Evolutionary conservation across 2,113 vertebrate species (phyloP).

Genomic region (Ciconia boyciana): DNA sequence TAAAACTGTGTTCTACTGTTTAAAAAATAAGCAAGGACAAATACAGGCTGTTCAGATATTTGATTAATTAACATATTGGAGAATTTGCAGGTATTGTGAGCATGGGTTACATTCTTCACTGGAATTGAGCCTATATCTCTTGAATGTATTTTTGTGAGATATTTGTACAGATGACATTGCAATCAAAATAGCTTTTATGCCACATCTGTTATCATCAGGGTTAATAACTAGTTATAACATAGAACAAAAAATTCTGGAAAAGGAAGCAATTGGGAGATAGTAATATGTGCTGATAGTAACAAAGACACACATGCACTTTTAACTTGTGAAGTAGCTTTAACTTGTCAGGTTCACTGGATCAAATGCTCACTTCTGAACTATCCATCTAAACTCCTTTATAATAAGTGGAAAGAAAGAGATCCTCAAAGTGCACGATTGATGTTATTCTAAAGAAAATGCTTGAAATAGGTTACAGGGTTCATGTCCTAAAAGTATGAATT

Average conservation of each 20-base stretch:
- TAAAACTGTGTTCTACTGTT: not conserved
- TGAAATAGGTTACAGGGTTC: not conserved
- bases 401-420: not conserved
- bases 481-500: not conserved
- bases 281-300: not conserved
- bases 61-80: not conserved
- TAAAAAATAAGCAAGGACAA: not conserved
- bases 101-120: not conserved
- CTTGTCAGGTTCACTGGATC: not conserved
- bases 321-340: not conserved
- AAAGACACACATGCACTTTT: not conserved
- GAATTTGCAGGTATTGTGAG: not conserved
- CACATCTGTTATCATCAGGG: not conserved
- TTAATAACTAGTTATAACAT: not conserved
- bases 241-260: not conserved
- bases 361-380: not conserved
- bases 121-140: not conserved
- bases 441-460: not conserved
- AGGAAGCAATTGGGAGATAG: not conserved
- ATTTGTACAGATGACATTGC: not conserved
- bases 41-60: not conserved
- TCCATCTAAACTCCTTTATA: not conserved
- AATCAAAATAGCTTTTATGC: not conserved
- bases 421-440: not conserved
- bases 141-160: not conserved